Percentiles rank a stretch among this genome's conserved stretches.
phyloP scores from a whole-genome alignment of 2,113 vertebrate species.

The Micronisus gabar region DNA sequence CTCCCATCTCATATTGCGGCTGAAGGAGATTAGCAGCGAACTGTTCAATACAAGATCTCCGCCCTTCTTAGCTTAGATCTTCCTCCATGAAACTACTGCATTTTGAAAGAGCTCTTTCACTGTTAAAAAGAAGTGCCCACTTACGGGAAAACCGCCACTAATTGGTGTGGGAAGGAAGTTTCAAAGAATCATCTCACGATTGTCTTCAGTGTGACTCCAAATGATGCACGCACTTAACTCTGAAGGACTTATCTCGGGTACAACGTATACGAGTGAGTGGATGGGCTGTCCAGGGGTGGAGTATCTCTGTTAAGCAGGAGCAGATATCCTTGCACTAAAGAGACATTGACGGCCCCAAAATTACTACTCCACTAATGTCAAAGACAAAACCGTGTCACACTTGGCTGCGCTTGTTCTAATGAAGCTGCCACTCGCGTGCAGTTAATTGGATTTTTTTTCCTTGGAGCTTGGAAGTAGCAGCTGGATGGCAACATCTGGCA shows the following conservation, averaged over 20 bases:
- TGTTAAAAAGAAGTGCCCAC: not conserved
- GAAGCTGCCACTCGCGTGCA: not conserved
- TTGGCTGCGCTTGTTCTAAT: not conserved
- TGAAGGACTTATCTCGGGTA: not conserved
- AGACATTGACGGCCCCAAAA: not conserved
- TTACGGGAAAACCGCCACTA: not conserved
- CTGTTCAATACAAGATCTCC: slow-evolving; percentile 78
- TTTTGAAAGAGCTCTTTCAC: not conserved
- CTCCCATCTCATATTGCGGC: fast-evolving
- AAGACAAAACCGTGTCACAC: not conserved
- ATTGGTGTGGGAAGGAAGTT: not conserved
- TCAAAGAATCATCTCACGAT: not conserved
- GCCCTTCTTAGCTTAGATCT: slow-evolving; percentile 61
- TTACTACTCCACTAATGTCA: not conserved
- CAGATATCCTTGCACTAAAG: not conserved
- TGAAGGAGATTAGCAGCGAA: slow-evolving; percentile 44
- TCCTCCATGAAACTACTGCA: fast-evolving
- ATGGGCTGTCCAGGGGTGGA: not conserved
- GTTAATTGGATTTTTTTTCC: not conserved
- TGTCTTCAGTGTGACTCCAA: not conserved
- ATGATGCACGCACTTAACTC: fast-evolving
- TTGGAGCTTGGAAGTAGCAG: not conserved
- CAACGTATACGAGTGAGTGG: fast-evolving
- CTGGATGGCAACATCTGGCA: slow-evolving; percentile 33
- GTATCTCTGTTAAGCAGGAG: not conserved